Conservation (phyloP, 2,888 invertebrate species). For the Prenolepis imparis region DNA sequence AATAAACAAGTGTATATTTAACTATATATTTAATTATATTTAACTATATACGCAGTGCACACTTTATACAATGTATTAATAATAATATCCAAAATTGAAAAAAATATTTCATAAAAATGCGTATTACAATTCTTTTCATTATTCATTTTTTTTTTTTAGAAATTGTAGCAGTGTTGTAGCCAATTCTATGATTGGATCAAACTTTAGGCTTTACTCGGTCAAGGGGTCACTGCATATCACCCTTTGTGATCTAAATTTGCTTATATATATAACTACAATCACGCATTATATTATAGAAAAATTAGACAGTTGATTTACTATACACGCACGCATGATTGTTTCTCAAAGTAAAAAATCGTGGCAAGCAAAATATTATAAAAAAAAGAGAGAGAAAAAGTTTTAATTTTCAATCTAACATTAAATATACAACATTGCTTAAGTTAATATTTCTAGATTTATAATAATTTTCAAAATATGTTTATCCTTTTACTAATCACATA, state of each 20-base stretch:
- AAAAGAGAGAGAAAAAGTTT: not conserved
- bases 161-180: not conserved
- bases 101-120: not conserved
- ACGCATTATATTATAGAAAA: not conserved
- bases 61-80: not conserved
- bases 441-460: not conserved
- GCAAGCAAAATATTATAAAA: not conserved
- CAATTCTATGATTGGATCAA: slow-evolving; percentile 70
- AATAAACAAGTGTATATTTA: not conserved
- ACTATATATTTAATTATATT: not conserved
- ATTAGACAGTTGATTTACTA: not conserved
- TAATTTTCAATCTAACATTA: not conserved
- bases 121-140: not conserved
- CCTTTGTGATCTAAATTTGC: slow-evolving; percentile 53
- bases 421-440: not conserved
- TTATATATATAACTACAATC: not conserved
- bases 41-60: not conserved
- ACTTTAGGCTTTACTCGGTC: slow-evolving; percentile 74
- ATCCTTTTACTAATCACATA: not conserved
- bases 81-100: not conserved
- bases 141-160: not conserved
- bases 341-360: not conserved
- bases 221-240: slow-evolving; percentile 75
- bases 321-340: not conserved
- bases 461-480: not conserved